Percentiles rank a stretch among this genome's conserved stretches.
Conservation (phyloP, 2,797 vertebrate genomes). For the Urocyon cinereoargenteus region DNA sequence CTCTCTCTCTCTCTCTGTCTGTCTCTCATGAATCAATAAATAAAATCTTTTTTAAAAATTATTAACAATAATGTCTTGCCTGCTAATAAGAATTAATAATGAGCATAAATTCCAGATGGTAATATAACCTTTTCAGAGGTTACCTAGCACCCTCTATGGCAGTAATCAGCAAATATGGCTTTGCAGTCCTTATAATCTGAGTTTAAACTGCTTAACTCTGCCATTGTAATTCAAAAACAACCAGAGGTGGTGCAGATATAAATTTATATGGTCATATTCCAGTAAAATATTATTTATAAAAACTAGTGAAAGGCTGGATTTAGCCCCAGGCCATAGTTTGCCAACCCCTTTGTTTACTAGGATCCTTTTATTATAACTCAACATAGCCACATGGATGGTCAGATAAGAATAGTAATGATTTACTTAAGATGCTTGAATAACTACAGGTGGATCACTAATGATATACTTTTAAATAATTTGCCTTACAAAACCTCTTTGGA, state of each 20-base stretch:
- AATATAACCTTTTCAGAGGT: neutral
- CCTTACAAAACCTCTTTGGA: neutral
- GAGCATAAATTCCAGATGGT: neutral
- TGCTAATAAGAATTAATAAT: slow-evolving; percentile 16
- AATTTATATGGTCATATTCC: neutral
- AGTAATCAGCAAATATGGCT: neutral
- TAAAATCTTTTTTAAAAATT: neutral
- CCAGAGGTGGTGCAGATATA: neutral
- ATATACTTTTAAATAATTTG: slow-evolving; percentile 15
- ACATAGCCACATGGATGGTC: neutral
- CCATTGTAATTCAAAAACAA: neutral
- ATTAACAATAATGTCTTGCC: neutral
- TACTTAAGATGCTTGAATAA: neutral
- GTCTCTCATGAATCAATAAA: too few species aligned
- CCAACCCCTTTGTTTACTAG: neutral
- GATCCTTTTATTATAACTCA: neutral
- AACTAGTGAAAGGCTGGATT: neutral
- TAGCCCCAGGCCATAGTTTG: neutral
- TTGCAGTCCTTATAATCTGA: neutral
- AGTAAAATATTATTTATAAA: slow-evolving; percentile 1
- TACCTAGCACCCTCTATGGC: neutral
- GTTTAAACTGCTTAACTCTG: neutral
- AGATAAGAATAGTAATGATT: neutral
- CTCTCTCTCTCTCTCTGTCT: too few species aligned
- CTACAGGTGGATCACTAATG: neutral